phyloP scores from a whole-genome alignment of 2,113 vertebrate species.

The Eurystomus gularis region DNA sequence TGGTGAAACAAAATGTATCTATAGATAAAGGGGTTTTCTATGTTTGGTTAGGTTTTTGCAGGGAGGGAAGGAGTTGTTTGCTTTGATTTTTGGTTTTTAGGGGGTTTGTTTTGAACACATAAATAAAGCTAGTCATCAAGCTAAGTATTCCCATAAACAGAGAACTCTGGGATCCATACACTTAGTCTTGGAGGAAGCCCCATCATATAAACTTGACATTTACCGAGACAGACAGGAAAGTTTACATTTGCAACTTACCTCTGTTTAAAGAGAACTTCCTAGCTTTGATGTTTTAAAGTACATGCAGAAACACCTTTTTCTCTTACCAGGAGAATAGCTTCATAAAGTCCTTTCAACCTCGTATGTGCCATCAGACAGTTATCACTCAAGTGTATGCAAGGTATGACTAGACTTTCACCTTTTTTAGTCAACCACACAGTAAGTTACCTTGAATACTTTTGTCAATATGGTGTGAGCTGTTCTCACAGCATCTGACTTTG shows the following conservation, averaged over 20 bases:
- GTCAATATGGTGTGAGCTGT: neutral
- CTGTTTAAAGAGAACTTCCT: neutral
- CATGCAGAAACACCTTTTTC: neutral
- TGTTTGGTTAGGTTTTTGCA: neutral
- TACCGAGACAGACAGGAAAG: too few relatives aligned
- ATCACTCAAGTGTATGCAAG: neutral
- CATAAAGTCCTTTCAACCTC: neutral
- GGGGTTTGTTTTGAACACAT: neutral
- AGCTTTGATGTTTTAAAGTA: neutral
- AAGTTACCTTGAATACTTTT: neutral
- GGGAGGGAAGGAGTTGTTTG: fast-evolving
- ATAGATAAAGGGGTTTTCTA: neutral
- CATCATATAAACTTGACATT: too few relatives aligned
- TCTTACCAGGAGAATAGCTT: neutral
- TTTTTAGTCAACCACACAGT: neutral
- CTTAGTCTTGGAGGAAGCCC: neutral
- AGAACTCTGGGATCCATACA: neutral
- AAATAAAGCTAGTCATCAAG: neutral
- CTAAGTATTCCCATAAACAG: neutral
- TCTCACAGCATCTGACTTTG: neutral
- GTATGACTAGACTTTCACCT: neutral
- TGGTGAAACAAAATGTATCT: neutral
- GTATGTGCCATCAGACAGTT: neutral
- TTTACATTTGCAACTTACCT: neutral
- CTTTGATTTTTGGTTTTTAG: neutral